phyloP scores from a whole-genome alignment of 1,140 invertebrate genomes.

The Saxidomus purpurata region DNA sequence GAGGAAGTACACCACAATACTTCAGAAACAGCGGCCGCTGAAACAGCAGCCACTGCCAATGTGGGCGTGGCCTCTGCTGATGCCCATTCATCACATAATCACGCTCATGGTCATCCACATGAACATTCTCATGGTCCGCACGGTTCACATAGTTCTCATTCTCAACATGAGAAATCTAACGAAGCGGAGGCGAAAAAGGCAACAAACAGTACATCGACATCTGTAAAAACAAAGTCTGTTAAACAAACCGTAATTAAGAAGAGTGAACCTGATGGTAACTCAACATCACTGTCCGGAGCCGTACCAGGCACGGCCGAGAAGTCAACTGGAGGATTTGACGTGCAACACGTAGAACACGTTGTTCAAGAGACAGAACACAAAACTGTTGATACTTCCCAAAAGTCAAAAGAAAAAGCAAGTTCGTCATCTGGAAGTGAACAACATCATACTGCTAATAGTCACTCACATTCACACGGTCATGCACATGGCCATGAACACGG shows the following conservation, averaged over 20 bases:
- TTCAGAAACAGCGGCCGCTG: not conserved
- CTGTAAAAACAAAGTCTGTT: conserved; percentile 24
- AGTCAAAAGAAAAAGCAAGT: not conserved
- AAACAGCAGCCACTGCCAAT: not conserved
- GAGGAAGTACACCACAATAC: conserved; percentile 31
- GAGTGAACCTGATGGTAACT: not conserved
- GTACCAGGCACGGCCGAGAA: not conserved
- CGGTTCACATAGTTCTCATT: not conserved
- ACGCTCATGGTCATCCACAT: not conserved
- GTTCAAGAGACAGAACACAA: conserved; percentile 15
- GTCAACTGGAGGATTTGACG: not conserved
- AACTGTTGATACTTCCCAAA: not conserved
- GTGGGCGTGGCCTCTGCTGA: not conserved
- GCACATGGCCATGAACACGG: not conserved
- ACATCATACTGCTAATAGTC: too few species aligned
- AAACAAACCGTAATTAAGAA: conserved; percentile 30
- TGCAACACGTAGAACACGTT: conserved; percentile 6
- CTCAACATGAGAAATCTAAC: not conserved
- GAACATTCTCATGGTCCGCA: not conserved
- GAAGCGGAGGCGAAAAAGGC: not conserved
- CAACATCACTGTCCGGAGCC: not conserved
- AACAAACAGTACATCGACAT: conserved; percentile 21
- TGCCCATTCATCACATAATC: not conserved
- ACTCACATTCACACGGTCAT: too few species aligned
- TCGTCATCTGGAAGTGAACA: not conserved